These are phyloP conservation scores for Cardinalis cardinalis DNA, from an alignment of 2,113 vertebrate genomes.

Conservation along the genomic window DNA sequence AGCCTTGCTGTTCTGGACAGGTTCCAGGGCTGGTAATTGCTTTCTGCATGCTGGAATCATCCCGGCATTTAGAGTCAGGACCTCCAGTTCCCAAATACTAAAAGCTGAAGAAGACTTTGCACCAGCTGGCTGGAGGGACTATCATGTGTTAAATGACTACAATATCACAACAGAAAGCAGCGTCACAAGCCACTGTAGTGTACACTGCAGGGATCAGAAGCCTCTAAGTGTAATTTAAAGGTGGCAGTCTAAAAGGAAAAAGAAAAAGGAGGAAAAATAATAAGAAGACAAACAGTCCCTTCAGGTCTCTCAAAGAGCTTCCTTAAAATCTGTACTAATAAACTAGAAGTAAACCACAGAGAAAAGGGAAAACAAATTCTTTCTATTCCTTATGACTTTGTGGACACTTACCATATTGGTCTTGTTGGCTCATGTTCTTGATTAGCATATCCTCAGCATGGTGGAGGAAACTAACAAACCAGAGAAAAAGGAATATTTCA, in stretches of 20 bases:
- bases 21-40: constrained; percentile 40
- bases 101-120: not conserved
- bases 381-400: not conserved
- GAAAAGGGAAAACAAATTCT: not conserved
- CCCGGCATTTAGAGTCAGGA: not conserved
- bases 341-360: not conserved
- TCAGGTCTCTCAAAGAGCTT: not conserved
- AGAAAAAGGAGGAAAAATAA: not conserved
- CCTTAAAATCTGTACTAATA: not conserved
- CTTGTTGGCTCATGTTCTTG: not conserved
- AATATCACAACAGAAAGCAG: not conserved
- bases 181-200: not conserved
- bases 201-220: not conserved
- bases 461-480: not conserved
- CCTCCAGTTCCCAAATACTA: not conserved
- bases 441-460: not conserved
- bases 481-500: not conserved
- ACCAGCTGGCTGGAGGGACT: not conserved
- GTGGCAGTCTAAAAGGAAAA: not conserved
- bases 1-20: constrained; percentile 15
- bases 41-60: constrained; percentile 10
- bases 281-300: not conserved
- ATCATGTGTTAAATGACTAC: not conserved
- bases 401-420: not conserved
- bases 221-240: not conserved